Evolutionary conservation across 2,113 vertebrate genomes (phyloP).

Genomic region (Elephantulus edwardii): DNA sequence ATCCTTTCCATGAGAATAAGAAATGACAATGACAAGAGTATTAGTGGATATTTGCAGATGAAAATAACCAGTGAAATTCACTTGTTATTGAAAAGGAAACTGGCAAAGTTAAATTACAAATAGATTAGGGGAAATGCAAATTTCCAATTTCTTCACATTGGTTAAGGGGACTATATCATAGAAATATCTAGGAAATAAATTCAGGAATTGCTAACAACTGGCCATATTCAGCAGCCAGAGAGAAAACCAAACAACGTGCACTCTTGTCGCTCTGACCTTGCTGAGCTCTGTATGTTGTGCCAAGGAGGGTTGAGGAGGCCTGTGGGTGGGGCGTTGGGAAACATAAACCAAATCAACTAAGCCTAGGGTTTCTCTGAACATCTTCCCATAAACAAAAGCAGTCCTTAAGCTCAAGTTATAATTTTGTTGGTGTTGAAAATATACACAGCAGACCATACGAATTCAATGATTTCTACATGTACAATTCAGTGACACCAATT

Average conservation of each 20-base stretch:
- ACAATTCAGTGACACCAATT: neutral
- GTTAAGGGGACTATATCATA: conserved; percentile 52
- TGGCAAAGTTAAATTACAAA: conserved; percentile 28
- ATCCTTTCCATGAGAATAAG: neutral
- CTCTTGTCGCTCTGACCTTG: neutral
- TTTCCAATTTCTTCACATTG: conserved; percentile 5
- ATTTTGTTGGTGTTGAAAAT: neutral
- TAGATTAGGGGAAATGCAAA: neutral
- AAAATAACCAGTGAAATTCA: neutral
- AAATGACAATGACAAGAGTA: neutral
- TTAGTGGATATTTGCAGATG: neutral
- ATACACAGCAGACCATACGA: neutral
- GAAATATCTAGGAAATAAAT: neutral
- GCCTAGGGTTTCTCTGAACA: neutral
- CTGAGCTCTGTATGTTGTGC: neutral
- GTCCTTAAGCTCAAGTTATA: neutral
- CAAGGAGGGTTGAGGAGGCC: neutral
- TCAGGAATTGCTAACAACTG: neutral
- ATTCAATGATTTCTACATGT: neutral
- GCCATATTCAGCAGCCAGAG: neutral
- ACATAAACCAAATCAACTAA: neutral
- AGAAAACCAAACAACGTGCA: fast-evolving
- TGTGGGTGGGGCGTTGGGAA: neutral
- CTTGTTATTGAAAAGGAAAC: conserved; percentile 41
- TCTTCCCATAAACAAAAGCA: conserved; percentile 1